Evolutionary conservation across 1,140 invertebrate species (phyloP).

Genomic region (Achatina immaculata): DNA sequence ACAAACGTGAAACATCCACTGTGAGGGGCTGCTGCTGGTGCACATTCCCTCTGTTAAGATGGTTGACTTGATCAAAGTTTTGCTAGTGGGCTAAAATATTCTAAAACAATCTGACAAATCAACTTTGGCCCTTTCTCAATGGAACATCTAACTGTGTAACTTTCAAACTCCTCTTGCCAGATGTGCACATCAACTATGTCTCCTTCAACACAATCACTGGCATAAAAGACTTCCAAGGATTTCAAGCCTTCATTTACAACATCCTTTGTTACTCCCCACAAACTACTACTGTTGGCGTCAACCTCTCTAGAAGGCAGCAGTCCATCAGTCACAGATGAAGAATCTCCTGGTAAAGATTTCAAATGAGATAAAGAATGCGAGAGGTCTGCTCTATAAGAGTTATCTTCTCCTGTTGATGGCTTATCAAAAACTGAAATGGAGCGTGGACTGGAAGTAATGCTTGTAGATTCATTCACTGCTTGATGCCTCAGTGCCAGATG

Average conservation of each 20-base stretch:
- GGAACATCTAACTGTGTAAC: conserved; percentile 27
- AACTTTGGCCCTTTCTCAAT: conserved; percentile 23
- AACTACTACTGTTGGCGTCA: neutral
- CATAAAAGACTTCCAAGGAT: conserved; percentile 25
- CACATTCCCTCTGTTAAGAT: too few species aligned
- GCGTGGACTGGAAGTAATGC: too few species aligned
- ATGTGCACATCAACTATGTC: conserved; percentile 35
- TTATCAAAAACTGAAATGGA: too few species aligned
- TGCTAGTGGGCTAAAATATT: conserved; percentile 3
- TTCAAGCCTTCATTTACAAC: conserved; percentile 14
- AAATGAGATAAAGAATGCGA: too few species aligned
- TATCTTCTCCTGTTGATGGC: too few species aligned
- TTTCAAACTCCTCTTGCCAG: conserved; percentile 22
- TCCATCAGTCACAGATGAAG: too few species aligned
- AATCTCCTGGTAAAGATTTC: too few species aligned
- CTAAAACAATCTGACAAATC: conserved; percentile 35
- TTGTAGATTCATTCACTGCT: too few species aligned
- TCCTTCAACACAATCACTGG: conserved; percentile 36
- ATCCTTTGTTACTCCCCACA: neutral
- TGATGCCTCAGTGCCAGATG: conserved; percentile 3
- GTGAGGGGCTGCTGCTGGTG: too few species aligned
- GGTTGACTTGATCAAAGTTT: conserved; percentile 12
- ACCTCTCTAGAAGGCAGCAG: too few species aligned
- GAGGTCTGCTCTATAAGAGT: too few species aligned
- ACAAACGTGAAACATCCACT: too few species aligned